A percentile compares a stretch with the other conserved stretches of the same genome.
Evolutionary conservation across 2,797 vertebrate species (phyloP).

Genomic region (Tokudaia muenninki): DNA sequence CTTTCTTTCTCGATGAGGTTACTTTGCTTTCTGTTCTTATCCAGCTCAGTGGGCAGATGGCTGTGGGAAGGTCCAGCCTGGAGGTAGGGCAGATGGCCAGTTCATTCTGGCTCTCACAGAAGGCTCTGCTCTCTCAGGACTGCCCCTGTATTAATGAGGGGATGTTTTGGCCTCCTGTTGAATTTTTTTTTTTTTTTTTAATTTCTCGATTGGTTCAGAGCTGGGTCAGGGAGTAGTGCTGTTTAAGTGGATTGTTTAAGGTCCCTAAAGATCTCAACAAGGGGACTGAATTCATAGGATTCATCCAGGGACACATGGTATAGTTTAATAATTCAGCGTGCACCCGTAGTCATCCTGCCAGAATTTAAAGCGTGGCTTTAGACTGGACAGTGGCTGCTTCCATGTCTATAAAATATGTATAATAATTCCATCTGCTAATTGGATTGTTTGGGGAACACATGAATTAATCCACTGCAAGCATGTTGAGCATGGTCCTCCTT

Average conservation of each 20-base stretch:
- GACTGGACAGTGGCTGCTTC: not conserved
- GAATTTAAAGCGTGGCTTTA: not conserved
- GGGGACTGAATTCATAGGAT: not conserved
- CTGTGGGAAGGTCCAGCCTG: not conserved
- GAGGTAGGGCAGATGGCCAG: conserved; percentile 39
- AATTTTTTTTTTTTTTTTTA: not conserved
- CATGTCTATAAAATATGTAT: not conserved
- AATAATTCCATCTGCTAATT: not conserved
- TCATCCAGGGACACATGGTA: not conserved
- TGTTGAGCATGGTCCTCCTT: not conserved
- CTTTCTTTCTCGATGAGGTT: not conserved
- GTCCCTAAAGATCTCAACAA: not conserved
- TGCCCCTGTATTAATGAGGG: not conserved
- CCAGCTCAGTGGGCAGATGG: not conserved
- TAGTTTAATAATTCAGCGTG: not conserved
- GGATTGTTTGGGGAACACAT: not conserved
- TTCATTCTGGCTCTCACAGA: not conserved
- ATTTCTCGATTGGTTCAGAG: conserved; percentile 7
- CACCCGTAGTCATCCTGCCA: not conserved
- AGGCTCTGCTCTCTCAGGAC: not conserved
- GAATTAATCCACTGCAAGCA: not conserved
- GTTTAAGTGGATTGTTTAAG: not conserved
- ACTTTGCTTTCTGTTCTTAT: not conserved
- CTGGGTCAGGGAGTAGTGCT: not conserved
- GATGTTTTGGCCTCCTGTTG: not conserved